Evolutionary conservation across 2,797 vertebrate species (phyloP), one percentile per base, ranked within the genome.

Genomic region (Poecilia gillii): DNA sequence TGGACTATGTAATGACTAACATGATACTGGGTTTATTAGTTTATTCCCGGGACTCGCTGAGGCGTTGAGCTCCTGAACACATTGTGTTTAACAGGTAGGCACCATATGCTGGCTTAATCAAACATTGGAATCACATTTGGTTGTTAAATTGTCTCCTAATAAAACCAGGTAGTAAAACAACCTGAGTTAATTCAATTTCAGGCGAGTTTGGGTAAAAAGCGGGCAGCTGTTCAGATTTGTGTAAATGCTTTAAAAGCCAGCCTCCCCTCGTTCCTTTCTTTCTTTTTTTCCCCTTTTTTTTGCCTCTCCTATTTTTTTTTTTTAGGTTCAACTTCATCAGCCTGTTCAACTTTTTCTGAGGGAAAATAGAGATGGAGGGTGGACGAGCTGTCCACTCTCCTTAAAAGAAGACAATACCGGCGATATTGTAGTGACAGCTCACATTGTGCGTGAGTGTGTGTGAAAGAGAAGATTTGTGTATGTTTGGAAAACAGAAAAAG

Each of bases 1-100:
- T 95, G 94, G 92, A 95, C 95, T 94, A 95, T 94, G 94, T 95
- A 95, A 95, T 95, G 94, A 96, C 93, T 92, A 94, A 92, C 90
- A 94, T 91, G 91, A 94, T 91, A 90, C 89, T 91, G 85, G 78
- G 93, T 91, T 93, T 93, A 94, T 94, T 95, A 94, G 91, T 94
- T 92, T 91, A 90, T 92, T 91, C 76, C 77, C 90, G 90, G 81
- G 87, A 91, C 87, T 93, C 92, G 92, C 80, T 87, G 89, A 94
- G 90, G 93, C 93, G 87, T 94, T 89, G 85, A 90, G 88, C 84
- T 87, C 83, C 80, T 85, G 90, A 93, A 81, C 88, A 84, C 78
- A 39, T 89, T 92, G 88, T 94, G 94, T 93, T 94, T 93, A 94
- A 94, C 94, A 94, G 93, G 92, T 94, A 94, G 89, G 82, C 86